Conservation (phyloP, 2,888 invertebrate species). For the Drosophila demipolita region DNA sequence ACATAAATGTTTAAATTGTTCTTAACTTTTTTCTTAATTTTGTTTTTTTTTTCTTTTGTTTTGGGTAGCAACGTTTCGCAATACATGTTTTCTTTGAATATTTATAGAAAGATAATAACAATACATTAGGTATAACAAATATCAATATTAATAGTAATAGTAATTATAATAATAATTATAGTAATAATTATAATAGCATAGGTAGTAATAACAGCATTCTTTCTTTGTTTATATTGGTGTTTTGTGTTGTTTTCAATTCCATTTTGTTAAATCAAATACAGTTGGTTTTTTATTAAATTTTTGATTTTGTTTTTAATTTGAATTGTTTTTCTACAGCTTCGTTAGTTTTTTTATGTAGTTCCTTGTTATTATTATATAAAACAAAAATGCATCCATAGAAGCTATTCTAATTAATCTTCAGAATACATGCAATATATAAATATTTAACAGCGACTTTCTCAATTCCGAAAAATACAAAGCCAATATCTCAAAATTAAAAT, state of each 20-base stretch:
- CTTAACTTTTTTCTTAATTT: constrained; percentile 3
- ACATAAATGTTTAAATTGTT: constrained; percentile 4
- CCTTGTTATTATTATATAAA: constrained; percentile 18
- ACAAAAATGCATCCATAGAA: constrained; percentile 38
- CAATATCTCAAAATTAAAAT: constrained; percentile 6
- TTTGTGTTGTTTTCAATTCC: constrained; percentile 54
- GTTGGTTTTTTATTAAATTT: constrained; percentile 26
- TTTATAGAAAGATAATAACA: constrained; percentile 68
- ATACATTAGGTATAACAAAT: constrained; percentile 79
- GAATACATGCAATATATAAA: constrained; percentile 33
- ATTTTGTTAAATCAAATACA: constrained; percentile 45
- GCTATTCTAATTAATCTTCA: constrained; percentile 30
- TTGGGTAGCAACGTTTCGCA: constrained; percentile 47
- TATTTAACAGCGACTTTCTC: constrained; percentile 29
- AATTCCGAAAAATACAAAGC: constrained; percentile 27
- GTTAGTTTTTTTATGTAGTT: constrained; percentile 9
- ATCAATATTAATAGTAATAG: constrained; percentile 72
- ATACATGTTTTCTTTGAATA: constrained; percentile 55
- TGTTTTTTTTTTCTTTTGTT: constrained; percentile 21
- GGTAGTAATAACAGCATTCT: constrained; percentile 59
- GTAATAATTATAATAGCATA: constrained; percentile 55
- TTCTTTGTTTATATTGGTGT: constrained; percentile 48
- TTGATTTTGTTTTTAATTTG: constrained; percentile 8
- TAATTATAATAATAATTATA: constrained; percentile 56
- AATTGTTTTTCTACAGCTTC: constrained; percentile 27